Evolutionary conservation across 2,888 invertebrate genomes (phyloP).

Genomic region (Tipula lateralis): DNA sequence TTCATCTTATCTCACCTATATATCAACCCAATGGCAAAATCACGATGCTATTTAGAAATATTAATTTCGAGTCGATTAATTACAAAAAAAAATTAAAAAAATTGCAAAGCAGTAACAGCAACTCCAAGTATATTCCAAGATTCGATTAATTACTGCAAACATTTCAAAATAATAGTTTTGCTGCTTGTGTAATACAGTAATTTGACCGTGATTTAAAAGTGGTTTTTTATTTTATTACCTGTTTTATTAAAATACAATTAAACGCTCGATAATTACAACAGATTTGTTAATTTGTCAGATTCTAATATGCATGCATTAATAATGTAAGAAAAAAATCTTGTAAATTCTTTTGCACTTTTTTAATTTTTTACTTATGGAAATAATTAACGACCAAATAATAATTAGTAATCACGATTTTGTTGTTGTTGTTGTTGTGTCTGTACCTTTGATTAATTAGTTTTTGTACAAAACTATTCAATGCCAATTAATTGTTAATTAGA

Average conservation of each 20-base stretch:
- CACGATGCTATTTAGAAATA: conserved; percentile 1
- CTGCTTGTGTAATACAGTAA: conserved; percentile 15
- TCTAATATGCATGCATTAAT: not conserved
- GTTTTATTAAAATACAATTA: conserved; percentile 24
- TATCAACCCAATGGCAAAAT: not conserved
- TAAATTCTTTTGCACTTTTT: not conserved
- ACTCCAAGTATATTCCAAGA: not conserved
- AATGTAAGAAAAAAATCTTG: not conserved
- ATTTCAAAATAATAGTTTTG: conserved; percentile 2
- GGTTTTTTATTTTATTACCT: not conserved
- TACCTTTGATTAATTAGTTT: not conserved
- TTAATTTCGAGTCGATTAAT: not conserved
- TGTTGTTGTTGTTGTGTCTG: no score
- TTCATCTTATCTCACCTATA: not conserved
- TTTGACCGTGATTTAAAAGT: conserved; percentile 11
- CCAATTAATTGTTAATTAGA: not conserved
- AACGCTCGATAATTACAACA: not conserved
- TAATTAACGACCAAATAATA: conserved; percentile 9
- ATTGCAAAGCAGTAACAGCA: not conserved
- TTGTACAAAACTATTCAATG: not conserved
- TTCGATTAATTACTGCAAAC: not conserved
- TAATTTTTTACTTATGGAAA: not conserved
- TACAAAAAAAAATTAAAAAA: not conserved
- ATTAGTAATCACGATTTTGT: not conserved
- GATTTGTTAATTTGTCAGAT: conserved; percentile 11